Base-by-base conservation (phyloP, 2,797 vertebrate genomes). In the Pteronotus mesoamericanus region DNA sequence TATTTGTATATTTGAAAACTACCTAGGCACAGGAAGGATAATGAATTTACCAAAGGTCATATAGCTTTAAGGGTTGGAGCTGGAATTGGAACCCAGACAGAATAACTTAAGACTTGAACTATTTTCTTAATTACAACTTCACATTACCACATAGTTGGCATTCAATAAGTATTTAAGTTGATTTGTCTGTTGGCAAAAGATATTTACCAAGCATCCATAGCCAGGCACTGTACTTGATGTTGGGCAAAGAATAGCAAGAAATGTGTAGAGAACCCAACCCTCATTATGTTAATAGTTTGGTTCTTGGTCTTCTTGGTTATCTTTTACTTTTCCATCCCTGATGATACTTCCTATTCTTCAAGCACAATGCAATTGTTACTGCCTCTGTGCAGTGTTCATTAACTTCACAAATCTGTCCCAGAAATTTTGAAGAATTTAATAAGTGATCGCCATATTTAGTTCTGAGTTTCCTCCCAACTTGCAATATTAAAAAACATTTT, bases 41-140 rank as follows among this genome's bases (percentile, higher is more conserved):
- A 72, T 39, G 59, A 86, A 61, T 79, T 55, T 68, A 39, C 32
- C 79, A 68, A 80, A 84, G 5, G 4, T 48, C 9, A 11, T 16
- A 3, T 16, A 77, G 44, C 10, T 53, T n/a, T 96, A 29, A 44
- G 21, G 53, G 59, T 12, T 34, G 5, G 69, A 83, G 11, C 22
- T 94, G 6, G 64, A 93, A 72, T 10, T 53, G 15, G 42, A 93
- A 83, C 19, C 68, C 34, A 74, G 71, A 69, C 9, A 83, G 55
- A 79, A 39, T 75, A 34, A 72, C 29, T 85, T 68, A 94, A 64
- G 57, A 87, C 16, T 66, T 77, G n/a, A 66, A 48, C 8, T 89
- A 32, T 84, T 92, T 95, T 48, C 90, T 68, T 59, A 79, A 89
- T 83, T 94, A 74, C 1, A 68, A 79, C 68, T 89, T 51, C 39